phyloP scores from a whole-genome alignment of 2,888 invertebrate genomes.

The Atethmia centrago region DNA sequence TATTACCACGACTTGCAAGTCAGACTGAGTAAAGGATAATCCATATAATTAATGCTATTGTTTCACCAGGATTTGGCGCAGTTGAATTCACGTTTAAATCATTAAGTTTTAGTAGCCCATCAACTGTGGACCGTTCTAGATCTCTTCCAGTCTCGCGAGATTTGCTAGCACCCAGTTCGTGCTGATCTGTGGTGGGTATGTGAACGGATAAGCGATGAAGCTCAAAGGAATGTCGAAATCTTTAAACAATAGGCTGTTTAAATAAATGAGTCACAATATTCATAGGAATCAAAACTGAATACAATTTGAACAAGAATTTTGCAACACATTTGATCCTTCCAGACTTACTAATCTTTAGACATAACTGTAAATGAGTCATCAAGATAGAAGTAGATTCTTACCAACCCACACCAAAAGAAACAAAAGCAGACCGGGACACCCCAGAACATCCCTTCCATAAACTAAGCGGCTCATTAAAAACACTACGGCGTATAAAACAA shows the following conservation, averaged over 20 bases:
- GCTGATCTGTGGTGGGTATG: conserved; percentile 41
- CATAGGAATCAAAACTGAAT: conserved; percentile 22
- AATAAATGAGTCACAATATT: conserved; percentile 51
- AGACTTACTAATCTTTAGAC: background rate
- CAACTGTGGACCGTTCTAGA: conserved; percentile 59
- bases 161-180: conserved; percentile 30
- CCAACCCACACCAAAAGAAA: background rate
- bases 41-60: conserved; percentile 77
- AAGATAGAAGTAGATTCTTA: conserved; percentile 1
- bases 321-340: conserved; percentile 17
- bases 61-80: conserved; percentile 69
- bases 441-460: conserved; percentile 24
- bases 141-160: conserved; percentile 40
- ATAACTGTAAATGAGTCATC: background rate
- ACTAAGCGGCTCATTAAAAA: conserved; percentile 54
- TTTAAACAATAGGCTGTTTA: conserved; percentile 55
- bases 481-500: conserved; percentile 58
- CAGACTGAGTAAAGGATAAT: conserved; percentile 74
- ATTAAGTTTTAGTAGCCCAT: conserved; percentile 64
- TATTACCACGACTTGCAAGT: conserved; percentile 75
- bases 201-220: conserved; percentile 20
- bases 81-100: conserved; percentile 64
- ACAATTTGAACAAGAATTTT: conserved; percentile 15
- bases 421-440: conserved; percentile 9
- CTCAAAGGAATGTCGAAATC: conserved; percentile 41